Conservation (phyloP, 2,797 vertebrate genomes). For the Pelobates cultripes region DNA sequence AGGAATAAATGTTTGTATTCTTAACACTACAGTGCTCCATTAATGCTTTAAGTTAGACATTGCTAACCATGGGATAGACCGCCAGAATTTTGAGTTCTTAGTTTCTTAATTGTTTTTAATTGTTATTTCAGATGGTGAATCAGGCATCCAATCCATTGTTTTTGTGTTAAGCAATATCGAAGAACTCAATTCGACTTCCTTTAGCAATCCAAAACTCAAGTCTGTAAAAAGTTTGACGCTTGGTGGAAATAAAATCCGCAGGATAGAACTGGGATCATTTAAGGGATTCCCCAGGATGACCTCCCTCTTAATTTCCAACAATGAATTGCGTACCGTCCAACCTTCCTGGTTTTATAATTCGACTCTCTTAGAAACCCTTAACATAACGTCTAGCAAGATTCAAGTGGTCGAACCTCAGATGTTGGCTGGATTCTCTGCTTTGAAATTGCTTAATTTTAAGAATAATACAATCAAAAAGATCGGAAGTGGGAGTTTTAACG, state of each 20-base stretch:
- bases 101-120: neutral
- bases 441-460: constrained; percentile 62
- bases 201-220: constrained; percentile 63
- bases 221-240: constrained; percentile 69
- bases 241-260: constrained; percentile 58
- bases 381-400: constrained; percentile 63
- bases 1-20: no score
- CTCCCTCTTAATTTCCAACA: constrained; percentile 64
- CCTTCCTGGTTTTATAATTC: constrained; percentile 69
- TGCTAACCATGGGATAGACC: no score
- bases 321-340: constrained; percentile 60
- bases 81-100: no score
- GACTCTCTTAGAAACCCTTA: constrained; percentile 57
- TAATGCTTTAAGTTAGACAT: no score
- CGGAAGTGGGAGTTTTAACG: constrained; percentile 56
- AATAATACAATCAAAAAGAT: constrained; percentile 67
- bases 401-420: constrained; percentile 40
- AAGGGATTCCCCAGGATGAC: constrained; percentile 64
- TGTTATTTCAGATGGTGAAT: constrained; percentile 60
- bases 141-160: constrained; percentile 61
- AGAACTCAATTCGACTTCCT: constrained; percentile 64
- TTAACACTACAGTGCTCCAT: no score
- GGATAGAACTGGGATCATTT: constrained; percentile 64
- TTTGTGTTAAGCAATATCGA: constrained; percentile 58
- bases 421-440: constrained; percentile 58